Evolutionary conservation across 2,797 vertebrate genomes (phyloP), one percentile per base, ranked within the genome.

Genomic region (Urosaurus nigricauda): DNA sequence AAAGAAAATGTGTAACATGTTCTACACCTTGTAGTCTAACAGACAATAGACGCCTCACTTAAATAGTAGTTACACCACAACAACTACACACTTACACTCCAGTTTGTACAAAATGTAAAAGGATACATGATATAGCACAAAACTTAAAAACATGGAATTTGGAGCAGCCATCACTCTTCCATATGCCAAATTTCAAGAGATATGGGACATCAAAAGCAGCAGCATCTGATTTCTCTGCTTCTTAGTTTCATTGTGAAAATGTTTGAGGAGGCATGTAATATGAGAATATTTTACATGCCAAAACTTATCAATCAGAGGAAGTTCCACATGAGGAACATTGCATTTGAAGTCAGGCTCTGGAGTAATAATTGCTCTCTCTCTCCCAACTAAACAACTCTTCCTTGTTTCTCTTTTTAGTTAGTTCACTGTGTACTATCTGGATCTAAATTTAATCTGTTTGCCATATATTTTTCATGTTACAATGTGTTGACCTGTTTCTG

Each of bases 111-210:
- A 14, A 47, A 51, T n/a, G 19, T 19, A 43, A 8, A 43, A 43
- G 37, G 37, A 74, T 2, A 4, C 37, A 75, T 24, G 29, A 58
- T 75, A 60, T 60, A 56, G 37, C 51, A n/a, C 2, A 53, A 17
- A 37, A n/a, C 12, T 60, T 14, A 73, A 63, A 43, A 35, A 78
- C 4, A 12, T 65, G 40, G 43, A 19, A 32, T 51, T n/a, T 78
- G 40, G 26, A 17, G n/a, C 24, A 9, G 1, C 32, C 35, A n/a
- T 78, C 37, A 65, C 24, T 58, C 58, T 65, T 47, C 3, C 65
- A 11, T 68, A 0, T 73, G 13, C 37, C 37, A 58, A n/a, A 85
- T 85, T 86, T 78, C 74, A 86, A 65, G 56, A 86, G 73, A 63
- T 47, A 40, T 29, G 21, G 56, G 58, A 56, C 47, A 71, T 51